A percentile compares a stretch with the other conserved stretches of the same genome.
phyloP scores from a whole-genome alignment of 2,113 vertebrate genomes.

The Sturnira hondurensis region DNA sequence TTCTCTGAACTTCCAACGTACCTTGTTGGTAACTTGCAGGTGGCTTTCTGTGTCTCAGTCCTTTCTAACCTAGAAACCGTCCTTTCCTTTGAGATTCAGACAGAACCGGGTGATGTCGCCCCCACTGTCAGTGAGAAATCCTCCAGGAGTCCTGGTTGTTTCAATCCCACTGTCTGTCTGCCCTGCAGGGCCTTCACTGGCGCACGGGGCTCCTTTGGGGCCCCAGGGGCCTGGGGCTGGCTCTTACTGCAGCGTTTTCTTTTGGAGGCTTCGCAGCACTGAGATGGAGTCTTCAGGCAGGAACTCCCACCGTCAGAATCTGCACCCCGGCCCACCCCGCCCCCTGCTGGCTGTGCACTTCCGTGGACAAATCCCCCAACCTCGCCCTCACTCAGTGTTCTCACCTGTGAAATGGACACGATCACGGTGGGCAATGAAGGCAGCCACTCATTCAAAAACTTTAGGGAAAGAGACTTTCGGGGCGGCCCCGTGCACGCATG shows the following conservation, averaged over 20 bases:
- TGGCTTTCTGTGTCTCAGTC: neutral
- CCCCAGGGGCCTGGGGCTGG: rapidly evolving
- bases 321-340: neutral
- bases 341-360: neutral
- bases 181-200: neutral
- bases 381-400: neutral
- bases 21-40: neutral
- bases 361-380: neutral
- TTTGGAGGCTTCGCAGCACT: too few relatives aligned
- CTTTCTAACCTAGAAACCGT: neutral
- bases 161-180: neutral
- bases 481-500: rapidly evolving
- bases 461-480: neutral
- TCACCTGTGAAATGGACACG: neutral
- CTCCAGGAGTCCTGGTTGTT: neutral
- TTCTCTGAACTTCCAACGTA: neutral
- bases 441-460: neutral
- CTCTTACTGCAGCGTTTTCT: neutral
- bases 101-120: neutral
- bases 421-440: neutral
- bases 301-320: neutral
- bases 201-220: neutral
- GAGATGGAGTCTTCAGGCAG: neutral
- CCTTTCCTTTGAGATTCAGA: neutral
- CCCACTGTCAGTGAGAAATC: neutral